Evolutionary conservation across 2,113 vertebrate genomes (phyloP), one percentile per base, ranked within the genome.

Genomic region (Jacana jacana): DNA sequence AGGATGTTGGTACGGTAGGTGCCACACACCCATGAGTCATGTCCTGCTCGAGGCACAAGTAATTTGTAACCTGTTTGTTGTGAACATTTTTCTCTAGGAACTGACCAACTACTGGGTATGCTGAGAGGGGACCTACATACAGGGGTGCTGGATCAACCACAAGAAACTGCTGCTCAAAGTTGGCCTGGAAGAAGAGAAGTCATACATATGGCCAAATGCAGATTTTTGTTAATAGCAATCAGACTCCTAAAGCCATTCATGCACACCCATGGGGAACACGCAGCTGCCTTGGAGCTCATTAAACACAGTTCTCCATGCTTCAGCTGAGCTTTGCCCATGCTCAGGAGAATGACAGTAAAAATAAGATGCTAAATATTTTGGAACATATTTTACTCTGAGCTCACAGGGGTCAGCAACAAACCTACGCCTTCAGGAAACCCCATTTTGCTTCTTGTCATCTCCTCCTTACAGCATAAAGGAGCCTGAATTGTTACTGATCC

Each of bases 11-110:
- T 15, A 37, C 33, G 14, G 49, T 20, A 40, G 25, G 20, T 75
- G 49, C 31, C 71, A 60, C 48, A 22, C 3, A 49, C 18, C 25
- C 30, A 6, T 1, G 19, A 86, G 66, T 37, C 61, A 54, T 1
- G 2, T 28, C 52, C 48, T 18, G 9, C 35, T 64, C 71, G 51
- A 46, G 37, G 28, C 31, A 66, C 25, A 30, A 0, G 0, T 49
- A 37, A 19, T 81, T 58, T 8, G 17, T 77, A 84, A 81, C 5
- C 15, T 39, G 13, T 17, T 37, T 28, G 23, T 23, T 46, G 10
- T 7, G 5, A 86, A 48, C n/a, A 58, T 6, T 28, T 88, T 78
- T 30, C 51, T 61, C 49, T 28, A 46, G 71, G 23, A 69, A 52
- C 22, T 66, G 40, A 54, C 24, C 13, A 11, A 27, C 42, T 51